Conservation (phyloP, 2,797 vertebrate species). For the Danio jaintianensis region DNA sequence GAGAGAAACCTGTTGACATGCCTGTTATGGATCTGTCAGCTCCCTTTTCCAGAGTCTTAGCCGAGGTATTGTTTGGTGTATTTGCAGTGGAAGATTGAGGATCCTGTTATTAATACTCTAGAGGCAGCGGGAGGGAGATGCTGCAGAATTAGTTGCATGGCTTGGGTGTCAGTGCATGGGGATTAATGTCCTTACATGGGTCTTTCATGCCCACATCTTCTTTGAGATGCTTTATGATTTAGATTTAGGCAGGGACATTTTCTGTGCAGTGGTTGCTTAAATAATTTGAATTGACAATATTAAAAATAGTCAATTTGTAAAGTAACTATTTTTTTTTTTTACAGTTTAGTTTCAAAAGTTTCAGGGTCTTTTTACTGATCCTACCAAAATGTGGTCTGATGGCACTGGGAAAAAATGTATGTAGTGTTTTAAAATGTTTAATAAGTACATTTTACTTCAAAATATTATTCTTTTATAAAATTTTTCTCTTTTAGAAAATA, state of each 20-base stretch:
- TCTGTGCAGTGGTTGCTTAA: neutral
- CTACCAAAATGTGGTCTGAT: too few species aligned
- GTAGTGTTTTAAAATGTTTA: too few species aligned
- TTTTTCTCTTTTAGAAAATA: too few species aligned
- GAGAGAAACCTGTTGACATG: constrained; percentile 50
- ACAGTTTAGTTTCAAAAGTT: neutral
- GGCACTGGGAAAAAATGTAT: too few species aligned
- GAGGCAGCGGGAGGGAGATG: constrained; percentile 34
- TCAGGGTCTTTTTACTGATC: neutral
- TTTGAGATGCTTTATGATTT: constrained; percentile 44
- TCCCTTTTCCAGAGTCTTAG: constrained; percentile 1
- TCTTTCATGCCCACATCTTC: constrained; percentile 30
- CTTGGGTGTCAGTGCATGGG: constrained; percentile 53
- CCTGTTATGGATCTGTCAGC: constrained; percentile 50
- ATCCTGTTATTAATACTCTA: constrained; percentile 59
- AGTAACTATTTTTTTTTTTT: rapidly evolving
- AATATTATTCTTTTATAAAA: too few species aligned
- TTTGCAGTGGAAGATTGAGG: constrained; percentile 34
- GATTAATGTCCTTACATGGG: constrained; percentile 59
- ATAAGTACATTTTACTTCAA: too few species aligned
- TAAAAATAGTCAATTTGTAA: neutral
- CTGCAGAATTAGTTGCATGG: constrained; percentile 51
- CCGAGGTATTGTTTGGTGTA: constrained; percentile 47
- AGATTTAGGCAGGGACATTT: neutral
- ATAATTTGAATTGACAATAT: neutral